These are phyloP conservation scores for Micronisus gabar DNA, from an alignment of 2,113 vertebrate genomes.

Conservation along the genomic window DNA sequence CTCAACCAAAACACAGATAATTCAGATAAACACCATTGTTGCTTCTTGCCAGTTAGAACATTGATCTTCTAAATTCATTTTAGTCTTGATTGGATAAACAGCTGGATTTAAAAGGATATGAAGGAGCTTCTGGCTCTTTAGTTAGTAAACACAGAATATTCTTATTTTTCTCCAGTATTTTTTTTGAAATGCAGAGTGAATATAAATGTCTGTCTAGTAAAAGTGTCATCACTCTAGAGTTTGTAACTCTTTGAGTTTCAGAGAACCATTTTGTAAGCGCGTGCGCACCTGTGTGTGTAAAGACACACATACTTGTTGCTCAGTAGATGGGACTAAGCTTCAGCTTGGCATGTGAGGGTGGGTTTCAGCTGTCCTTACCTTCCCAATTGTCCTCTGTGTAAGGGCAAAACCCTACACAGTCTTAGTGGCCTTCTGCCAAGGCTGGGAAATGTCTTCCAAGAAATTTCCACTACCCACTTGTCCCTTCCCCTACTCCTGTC, in stretches of 20 bases:
- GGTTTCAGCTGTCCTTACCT: not conserved
- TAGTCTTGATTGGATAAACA: conserved; percentile 41
- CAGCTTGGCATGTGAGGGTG: not conserved
- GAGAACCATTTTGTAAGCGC: not conserved
- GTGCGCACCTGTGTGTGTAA: not conserved
- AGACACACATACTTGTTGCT: not conserved
- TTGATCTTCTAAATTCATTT: conserved; percentile 28
- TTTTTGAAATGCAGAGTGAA: not conserved
- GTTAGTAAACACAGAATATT: not conserved
- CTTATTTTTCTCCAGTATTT: not conserved
- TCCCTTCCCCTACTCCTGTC: not conserved
- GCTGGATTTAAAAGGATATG: not conserved
- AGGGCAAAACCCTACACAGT: not conserved
- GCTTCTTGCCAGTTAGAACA: not conserved
- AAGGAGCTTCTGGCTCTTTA: conserved; percentile 27
- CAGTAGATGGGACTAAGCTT: not conserved
- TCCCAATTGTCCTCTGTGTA: not conserved
- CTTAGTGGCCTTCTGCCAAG: not conserved
- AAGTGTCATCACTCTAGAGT: not conserved
- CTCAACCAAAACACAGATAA: not conserved
- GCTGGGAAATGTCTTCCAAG: not conserved
- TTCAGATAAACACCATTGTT: conserved; percentile 24
- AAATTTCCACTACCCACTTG: not conserved
- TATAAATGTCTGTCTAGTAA: not conserved
- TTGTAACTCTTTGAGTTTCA: not conserved